Conservation (phyloP, 2,888 invertebrate genomes). For the Morpho achilles region DNA sequence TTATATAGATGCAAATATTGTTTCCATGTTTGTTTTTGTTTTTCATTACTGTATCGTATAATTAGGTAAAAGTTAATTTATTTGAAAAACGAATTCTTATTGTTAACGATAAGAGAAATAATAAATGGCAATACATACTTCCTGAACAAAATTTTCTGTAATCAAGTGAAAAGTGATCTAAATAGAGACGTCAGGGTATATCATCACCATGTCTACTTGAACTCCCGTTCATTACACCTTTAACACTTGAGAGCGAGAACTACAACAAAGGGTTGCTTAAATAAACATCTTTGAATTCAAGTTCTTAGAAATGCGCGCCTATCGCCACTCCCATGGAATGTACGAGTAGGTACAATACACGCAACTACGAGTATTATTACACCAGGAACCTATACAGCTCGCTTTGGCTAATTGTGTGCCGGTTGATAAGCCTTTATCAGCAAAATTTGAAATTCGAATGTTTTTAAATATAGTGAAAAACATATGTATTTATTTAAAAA, state of each 20-base stretch:
- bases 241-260: conserved; percentile 22
- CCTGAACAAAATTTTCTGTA: background rate
- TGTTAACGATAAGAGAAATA: too few species aligned
- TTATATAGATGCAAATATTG: too few species aligned
- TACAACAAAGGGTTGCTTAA: conserved; percentile 28
- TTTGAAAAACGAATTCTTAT: too few species aligned
- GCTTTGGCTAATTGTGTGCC: conserved; percentile 2
- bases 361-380: conserved; percentile 7
- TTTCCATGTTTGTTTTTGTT: too few species aligned
- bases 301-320: conserved; percentile 43
- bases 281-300: conserved; percentile 36
- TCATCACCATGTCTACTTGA: conserved; percentile 21
- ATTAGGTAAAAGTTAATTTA: too few species aligned
- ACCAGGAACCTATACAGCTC: conserved; percentile 16
- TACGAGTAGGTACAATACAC: conserved; percentile 10
- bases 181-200: conserved; percentile 5
- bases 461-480: background rate
- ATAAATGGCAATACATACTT: too few species aligned
- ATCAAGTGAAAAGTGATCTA: conserved; percentile 5
- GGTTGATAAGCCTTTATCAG: conserved; percentile 11
- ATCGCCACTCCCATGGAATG: conserved; percentile 32
- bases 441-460: conserved; percentile 6
- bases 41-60: too few species aligned
- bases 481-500: background rate
- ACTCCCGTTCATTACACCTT: conserved; percentile 23